A percentile compares a stretch with the other conserved stretches of the same genome.
phyloP scores from a whole-genome alignment of 23 tunicate species.

The Aplidium turbinatum region DNA sequence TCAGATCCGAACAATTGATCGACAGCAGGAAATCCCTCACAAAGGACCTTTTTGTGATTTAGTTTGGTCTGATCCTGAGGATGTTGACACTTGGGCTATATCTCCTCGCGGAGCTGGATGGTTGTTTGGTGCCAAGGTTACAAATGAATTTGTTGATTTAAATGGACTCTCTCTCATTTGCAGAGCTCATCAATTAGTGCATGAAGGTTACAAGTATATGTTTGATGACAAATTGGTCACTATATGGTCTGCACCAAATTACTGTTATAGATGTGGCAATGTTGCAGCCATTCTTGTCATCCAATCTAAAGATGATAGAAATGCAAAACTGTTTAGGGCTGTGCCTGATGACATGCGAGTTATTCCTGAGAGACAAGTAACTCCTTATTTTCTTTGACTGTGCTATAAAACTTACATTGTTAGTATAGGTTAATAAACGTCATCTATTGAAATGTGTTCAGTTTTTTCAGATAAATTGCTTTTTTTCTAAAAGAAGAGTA shows the following conservation, averaged over 20 bases:
- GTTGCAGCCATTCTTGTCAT: conserved; percentile 83
- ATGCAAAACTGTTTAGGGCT: conserved; percentile 87
- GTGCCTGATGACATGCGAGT: conserved; percentile 92
- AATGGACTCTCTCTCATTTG: conserved; percentile 84
- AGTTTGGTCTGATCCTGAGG: conserved; percentile 99
- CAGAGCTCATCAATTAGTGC: conserved; percentile 95
- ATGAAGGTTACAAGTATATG: conserved; percentile 95
- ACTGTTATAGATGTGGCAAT: conserved; percentile 95
- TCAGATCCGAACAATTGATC: conserved; percentile 93
- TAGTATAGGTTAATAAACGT: no score
- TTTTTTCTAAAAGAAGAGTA: no score
- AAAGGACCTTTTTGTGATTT: conserved; percentile 96
- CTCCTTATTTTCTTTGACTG: conserved; percentile 79
- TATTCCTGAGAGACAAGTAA: conserved; percentile 81
- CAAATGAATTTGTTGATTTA: conserved; percentile 76
- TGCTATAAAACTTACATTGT: no score
- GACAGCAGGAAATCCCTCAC: conserved; percentile 97
- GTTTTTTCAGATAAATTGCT: no score
- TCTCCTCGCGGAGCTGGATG: conserved; percentile 92
- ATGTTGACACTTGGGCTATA: conserved; percentile 92
- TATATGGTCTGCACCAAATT: conserved; percentile 98
- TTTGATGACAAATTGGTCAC: conserved; percentile 88
- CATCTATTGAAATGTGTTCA: no score
- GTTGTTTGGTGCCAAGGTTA: conserved; percentile 95
- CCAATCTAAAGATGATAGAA: conserved; percentile 67